Conservation (phyloP, 2,888 invertebrate genomes). For the Athrips mouffetella region DNA sequence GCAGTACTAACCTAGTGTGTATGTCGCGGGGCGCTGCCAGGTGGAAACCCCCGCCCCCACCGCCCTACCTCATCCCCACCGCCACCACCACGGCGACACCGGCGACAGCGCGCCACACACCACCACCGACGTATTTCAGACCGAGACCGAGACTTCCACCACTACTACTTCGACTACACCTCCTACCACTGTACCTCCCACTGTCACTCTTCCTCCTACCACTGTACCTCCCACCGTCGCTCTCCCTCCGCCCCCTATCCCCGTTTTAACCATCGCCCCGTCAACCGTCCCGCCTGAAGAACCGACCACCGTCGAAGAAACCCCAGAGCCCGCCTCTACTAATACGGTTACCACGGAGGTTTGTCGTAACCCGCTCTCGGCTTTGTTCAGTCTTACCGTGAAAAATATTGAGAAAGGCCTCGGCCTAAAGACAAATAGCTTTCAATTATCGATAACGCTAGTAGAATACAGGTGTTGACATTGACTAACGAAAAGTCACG, state of each 20-base stretch:
- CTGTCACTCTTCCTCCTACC: constrained; percentile 5
- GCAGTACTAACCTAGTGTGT: constrained; percentile 70
- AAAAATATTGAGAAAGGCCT: too few species aligned
- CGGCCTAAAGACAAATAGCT: too few species aligned
- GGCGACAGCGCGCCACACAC: constrained; percentile 51
- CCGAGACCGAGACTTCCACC: constrained; percentile 53
- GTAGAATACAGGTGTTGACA: too few species aligned
- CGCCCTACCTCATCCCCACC: constrained; percentile 58
- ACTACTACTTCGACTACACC: constrained; percentile 16
- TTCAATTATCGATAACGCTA: too few species aligned
- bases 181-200: constrained; percentile 12
- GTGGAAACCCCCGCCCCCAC: constrained; percentile 40
- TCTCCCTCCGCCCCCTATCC: constrained; percentile 22
- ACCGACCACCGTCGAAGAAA: constrained; percentile 46
- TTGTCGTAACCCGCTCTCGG: constrained; percentile 65
- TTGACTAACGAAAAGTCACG: too few species aligned
- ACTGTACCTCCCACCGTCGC: constrained; percentile 23
- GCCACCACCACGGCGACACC: constrained; percentile 68
- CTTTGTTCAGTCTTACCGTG: constrained; percentile 32
- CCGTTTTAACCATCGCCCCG: constrained; percentile 29
- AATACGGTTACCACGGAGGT: constrained; percentile 71
- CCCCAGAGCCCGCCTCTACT: constrained; percentile 60
- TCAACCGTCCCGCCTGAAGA: constrained; percentile 32
- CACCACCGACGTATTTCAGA: constrained; percentile 71
- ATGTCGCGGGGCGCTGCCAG: constrained; percentile 64